Conservation (phyloP, 2,113 vertebrate genomes). For the Cichladusa arquata region DNA sequence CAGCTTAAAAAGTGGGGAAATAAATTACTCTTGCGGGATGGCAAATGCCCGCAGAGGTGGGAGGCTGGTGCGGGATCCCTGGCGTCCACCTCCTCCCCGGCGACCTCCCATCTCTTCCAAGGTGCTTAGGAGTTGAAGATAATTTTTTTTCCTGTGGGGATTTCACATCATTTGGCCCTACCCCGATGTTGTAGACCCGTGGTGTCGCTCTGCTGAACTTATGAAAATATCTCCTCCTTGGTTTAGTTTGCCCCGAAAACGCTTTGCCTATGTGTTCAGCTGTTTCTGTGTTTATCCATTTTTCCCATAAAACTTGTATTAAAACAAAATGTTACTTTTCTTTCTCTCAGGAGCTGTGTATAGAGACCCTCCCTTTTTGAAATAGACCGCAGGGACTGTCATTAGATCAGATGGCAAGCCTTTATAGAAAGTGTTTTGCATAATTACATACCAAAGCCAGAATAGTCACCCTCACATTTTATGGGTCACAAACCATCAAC, state of each 20-base stretch:
- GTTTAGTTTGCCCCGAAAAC: conserved; percentile 60
- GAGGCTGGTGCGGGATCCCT: background rate
- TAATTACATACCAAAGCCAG: conserved; percentile 99
- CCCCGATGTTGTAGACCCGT: background rate
- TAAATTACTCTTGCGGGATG: background rate
- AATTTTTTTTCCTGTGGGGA: background rate
- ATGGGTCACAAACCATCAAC: conserved; percentile 99
- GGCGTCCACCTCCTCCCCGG: background rate
- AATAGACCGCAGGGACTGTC: conserved; percentile 92
- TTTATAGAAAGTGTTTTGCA: conserved; percentile 99
- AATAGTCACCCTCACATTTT: conserved; percentile 99
- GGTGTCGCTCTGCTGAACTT: conserved; percentile 52
- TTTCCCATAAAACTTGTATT: conserved; percentile 80
- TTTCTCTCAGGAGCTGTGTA: conserved; percentile 76
- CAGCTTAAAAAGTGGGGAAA: background rate
- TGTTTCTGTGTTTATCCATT: conserved; percentile 69
- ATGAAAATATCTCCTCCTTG: conserved; percentile 48
- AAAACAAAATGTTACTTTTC: conserved; percentile 82
- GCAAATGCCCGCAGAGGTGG: background rate
- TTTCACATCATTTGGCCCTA: background rate
- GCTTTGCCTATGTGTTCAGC: conserved; percentile 38
- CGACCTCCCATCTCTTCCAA: conserved; percentile 2
- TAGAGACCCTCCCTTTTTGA: conserved; percentile 86
- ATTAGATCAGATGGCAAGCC: conserved; percentile 99
- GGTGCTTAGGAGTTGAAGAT: background rate